Evolutionary conservation across 2,113 vertebrate species (phyloP), one percentile per base, ranked within the genome.

Genomic region (Corapipo altera): DNA sequence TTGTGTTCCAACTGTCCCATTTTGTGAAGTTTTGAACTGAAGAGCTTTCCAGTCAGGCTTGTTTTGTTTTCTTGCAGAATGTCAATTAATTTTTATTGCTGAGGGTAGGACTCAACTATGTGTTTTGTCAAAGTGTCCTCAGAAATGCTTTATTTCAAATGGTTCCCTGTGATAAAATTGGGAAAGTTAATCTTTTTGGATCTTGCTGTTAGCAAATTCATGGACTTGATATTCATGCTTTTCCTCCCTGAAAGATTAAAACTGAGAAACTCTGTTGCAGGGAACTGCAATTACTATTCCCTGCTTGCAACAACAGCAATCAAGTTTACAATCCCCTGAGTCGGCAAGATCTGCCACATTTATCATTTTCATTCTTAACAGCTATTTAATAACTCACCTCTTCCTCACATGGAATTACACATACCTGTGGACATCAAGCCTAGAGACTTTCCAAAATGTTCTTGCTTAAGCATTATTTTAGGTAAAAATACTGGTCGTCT

Each of bases 131-230:
- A 44, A 83, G 58, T 77, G 79, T 94, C 88, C 79, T 86, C 90
- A 92, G 80, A 94, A 93, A 76, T 62, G 44, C 52, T 79, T 93
- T 37, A 41, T 93, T 96, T 93, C 65, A 87, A 80, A 93, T 71
- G 39, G 37, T 80, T 93, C 41, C 75, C 54, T 82, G 88, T 83
- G 43, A 82, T 85, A 59, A 88, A 96, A 91, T 69, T 92, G 77
- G 94, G 65, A 66, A 87, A 92, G 74, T 88, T 93, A 94, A 89
- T 93, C 44, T 81, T 76, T 89, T 85, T 80, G 76, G 85, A 79
- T 94, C 82, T 96, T 93, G 93, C 91, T 95, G 61, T 85, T 93
- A 90, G 94, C 83, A 88, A 89, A 97, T 92, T 91, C 89, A 32
- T 84, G 84, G 86, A 73, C 71, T 93, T 91, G 74, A 79, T 95